Evolutionary conservation across 2,113 vertebrate species (phyloP), one percentile per base, ranked within the genome.

Genomic region (Pterophyllum scalare): DNA sequence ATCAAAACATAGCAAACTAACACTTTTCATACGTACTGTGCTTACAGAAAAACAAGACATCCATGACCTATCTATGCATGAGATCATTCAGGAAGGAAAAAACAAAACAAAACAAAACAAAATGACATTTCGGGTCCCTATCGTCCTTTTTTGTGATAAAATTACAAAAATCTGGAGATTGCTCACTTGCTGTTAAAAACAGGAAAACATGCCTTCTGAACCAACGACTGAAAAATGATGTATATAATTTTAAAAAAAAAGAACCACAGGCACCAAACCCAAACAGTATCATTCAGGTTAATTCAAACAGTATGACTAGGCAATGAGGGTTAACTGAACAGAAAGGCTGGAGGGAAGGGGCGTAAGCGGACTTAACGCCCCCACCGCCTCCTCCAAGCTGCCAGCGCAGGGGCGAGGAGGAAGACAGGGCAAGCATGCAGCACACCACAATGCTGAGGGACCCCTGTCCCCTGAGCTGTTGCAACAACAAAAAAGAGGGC

Each of bases 401-500:
- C 86, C 91, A 89, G 87, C 90, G 77, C 88, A 81, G 87, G 78
- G 88, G 85, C 77, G 67, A 90, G 90, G 93, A 95, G 93, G 93
- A 91, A 92, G 94, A 92, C 94, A 95, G 95, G 94, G 94, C 94
- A 94, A 96, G 94, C 95, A 95, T 93, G 93, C 94, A 94, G 91
- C 88, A 93, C 93, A 80, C 89, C 89, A 87, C 90, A 88, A 84
- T 74, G 81, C 87, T 65, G 87, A 89, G 77, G 89, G 82, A 81
- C 70, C 61, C 83, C 82, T 12, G 1, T 13, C 70, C 49, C 12
- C 28, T 10, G 67, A 89, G 74, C 77, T 74, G 60, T 62, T 72
- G 84, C 86, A 80, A 82, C 12, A 57, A 20, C 10, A 22, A 33
- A 43, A 56, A 38, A 46, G 31, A 59, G 56, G 20, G 38, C 77